These are phyloP conservation scores for Drosophila tani DNA, from an alignment of 1,140 invertebrate species.

Conservation along the genomic window DNA sequence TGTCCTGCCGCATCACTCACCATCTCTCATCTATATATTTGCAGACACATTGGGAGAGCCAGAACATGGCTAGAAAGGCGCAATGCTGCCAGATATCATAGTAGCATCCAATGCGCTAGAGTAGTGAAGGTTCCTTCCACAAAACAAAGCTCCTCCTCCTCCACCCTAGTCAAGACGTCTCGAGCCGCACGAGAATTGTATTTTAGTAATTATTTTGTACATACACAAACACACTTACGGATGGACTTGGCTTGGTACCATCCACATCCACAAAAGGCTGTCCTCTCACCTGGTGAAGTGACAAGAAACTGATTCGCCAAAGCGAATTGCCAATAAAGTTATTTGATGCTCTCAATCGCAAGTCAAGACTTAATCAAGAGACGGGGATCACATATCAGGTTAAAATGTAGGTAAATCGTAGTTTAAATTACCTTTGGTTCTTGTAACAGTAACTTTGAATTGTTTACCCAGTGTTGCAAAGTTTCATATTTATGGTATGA, in stretches of 20 bases:
- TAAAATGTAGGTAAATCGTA: background rate
- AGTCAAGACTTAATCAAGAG: constrained; percentile 20
- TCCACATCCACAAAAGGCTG: constrained; percentile 24
- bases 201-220: constrained; percentile 76
- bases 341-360: constrained; percentile 45
- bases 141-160: constrained; percentile 67
- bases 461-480: constrained; percentile 10
- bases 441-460: constrained; percentile 1
- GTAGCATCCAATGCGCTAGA: constrained; percentile 60
- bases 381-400: background rate
- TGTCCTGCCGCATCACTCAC: constrained; percentile 59
- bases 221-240: constrained; percentile 45
- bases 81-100: constrained; percentile 83
- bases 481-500: background rate
- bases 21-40: constrained; percentile 81
- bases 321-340: constrained; percentile 69
- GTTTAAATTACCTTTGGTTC: background rate
- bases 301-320: constrained; percentile 43
- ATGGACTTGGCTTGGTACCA: constrained; percentile 35
- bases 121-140: constrained; percentile 67
- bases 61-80: constrained; percentile 72
- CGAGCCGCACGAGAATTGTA: constrained; percentile 58
- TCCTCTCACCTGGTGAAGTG: constrained; percentile 60
- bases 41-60: constrained; percentile 78
- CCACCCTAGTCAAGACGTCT: constrained; percentile 70